Conservation (phyloP, 2,888 invertebrate genomes). For the Pedicia rivosa region DNA sequence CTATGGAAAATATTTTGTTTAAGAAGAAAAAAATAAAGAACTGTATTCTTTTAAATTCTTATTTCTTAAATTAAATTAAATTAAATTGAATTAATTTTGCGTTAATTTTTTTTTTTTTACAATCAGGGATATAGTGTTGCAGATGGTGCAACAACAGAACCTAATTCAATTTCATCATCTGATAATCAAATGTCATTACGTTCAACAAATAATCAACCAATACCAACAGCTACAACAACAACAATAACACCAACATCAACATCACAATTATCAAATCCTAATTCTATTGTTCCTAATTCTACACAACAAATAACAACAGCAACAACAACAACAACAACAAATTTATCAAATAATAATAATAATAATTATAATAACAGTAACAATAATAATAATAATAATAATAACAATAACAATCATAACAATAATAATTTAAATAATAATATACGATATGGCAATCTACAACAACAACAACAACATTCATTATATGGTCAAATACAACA, state of each 20-base stretch:
- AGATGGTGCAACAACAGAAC: conserved; percentile 19
- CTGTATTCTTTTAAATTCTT: too few species aligned
- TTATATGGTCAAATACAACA: conserved; percentile 11
- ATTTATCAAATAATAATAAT: conserved; percentile 2
- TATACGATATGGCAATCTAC: conserved; percentile 3
- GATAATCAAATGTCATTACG: background rate
- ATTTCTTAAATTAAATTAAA: too few species aligned
- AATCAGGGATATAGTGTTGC: conserved; percentile 20
- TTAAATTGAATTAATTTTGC: too few species aligned
- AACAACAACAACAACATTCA: conserved; percentile 8
- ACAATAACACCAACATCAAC: conserved; percentile 10
- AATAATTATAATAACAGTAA: conserved; percentile 7
- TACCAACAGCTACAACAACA: conserved; percentile 7
- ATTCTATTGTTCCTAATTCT: background rate
- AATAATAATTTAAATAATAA: conserved; percentile 7
- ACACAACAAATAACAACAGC: background rate
- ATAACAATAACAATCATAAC: conserved; percentile 8
- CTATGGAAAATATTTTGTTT: too few species aligned
- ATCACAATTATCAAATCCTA: background rate
- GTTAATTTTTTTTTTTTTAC: background rate
- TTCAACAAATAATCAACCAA: background rate
- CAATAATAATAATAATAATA: conserved; percentile 9
- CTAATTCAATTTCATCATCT: conserved; percentile 8
- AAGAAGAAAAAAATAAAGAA: too few species aligned
- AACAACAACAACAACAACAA: conserved; percentile 1